Evolutionary conservation across 2,797 vertebrate species (phyloP), one percentile per base, ranked within the genome.

Genomic region (Petrocephalus sullivani): DNA sequence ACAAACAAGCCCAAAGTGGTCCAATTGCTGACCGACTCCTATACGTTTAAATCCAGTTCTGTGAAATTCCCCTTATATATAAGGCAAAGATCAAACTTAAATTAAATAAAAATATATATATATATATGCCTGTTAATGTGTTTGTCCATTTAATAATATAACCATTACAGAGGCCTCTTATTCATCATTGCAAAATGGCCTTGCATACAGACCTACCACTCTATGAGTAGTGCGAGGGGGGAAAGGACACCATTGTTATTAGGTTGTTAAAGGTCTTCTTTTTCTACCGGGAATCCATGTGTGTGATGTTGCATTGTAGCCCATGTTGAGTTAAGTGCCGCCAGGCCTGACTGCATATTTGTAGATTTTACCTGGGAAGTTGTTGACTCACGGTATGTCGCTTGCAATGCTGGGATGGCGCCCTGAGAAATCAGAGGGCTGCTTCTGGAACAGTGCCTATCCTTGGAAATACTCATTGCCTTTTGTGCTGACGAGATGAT

Each of bases 21-120:
- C 90, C 93, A 95, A 95, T 95, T 96, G 95, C 94, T 95, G 94
- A 95, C 88, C 93, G 92, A 91, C 92, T 95, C 94, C 93, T 93
- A 93, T 94, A 92, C 90, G 89, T 90, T 92, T 82, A 0, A 87
- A 90, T 61, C 87, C 87, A 90, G 93, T 92, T 90, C 88, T 91
- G 88, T 93, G 92, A 95, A 92, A 90, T 90, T 92, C 90, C 92
- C 92, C 93, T 2, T 41, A 41, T 41, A 41, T 2, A 41, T 41
- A 64, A 28, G 10, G 61, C 23, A 0, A 64, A 28, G 61, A 64
- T 28, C 28, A 28, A 28, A 28, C 28, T 28, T 28, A 28, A 28
- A 28, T 28, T 28, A 28, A 28, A 28, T 28, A 28, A 28, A 28
- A 28, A 28, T 28, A 28, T 28, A 28, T 28, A 28, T 61, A 28